These are phyloP conservation scores for Eustalomyia histrio DNA, from an alignment of 2,888 invertebrate genomes.

Conservation along the genomic window DNA sequence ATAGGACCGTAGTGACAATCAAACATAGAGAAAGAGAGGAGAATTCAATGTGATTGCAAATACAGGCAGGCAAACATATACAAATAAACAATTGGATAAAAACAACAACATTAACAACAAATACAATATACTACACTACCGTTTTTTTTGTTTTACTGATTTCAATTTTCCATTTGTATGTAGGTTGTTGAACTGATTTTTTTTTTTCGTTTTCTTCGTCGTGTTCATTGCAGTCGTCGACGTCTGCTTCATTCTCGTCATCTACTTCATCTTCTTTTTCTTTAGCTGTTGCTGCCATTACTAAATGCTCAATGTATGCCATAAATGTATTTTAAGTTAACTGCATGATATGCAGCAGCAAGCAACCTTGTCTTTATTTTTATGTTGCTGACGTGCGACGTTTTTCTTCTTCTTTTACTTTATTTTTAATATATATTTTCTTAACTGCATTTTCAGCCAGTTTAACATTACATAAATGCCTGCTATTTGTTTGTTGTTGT, in stretches of 20 bases:
- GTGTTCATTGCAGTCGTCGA: conserved; percentile 1
- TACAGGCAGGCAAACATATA: neutral
- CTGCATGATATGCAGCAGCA: conserved; percentile 11
- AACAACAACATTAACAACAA: neutral
- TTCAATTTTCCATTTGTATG: conserved; percentile 64
- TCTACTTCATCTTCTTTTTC: conserved; percentile 27
- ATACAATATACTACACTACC: neutral
- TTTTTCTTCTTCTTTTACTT: conserved; percentile 18
- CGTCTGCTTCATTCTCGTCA: neutral
- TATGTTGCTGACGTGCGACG: conserved; percentile 37
- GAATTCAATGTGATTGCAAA: neutral
- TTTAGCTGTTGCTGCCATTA: conserved; percentile 36
- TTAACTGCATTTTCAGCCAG: conserved; percentile 22
- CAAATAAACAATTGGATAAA: neutral
- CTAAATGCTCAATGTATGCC: conserved; percentile 20
- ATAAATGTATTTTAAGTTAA: neutral
- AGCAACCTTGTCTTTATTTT: conserved; percentile 42
- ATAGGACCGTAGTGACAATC: no score
- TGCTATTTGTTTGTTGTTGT: neutral
- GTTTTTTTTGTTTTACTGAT: conserved; percentile 44
- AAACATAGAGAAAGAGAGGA: neutral
- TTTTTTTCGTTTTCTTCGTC: conserved; percentile 8
- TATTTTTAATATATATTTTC: neutral
- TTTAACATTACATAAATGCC: conserved; percentile 35
- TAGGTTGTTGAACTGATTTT: conserved; percentile 65